Evolutionary conservation across 2,113 vertebrate genomes (phyloP).

Genomic region (Manacus vitellinus): DNA sequence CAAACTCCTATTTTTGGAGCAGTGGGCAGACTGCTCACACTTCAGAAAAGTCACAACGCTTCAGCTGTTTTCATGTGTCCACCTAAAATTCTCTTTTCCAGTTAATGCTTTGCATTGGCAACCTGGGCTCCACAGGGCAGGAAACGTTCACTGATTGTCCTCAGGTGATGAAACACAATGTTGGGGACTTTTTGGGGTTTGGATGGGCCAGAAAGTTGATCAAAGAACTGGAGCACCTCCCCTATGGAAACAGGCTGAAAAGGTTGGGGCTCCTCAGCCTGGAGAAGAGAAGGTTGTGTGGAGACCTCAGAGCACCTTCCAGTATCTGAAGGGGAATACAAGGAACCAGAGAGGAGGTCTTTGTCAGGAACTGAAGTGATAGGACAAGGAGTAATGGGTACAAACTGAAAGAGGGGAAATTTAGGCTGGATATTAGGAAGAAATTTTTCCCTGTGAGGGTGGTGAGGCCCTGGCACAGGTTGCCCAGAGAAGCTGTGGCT

Average conservation of each 20-base stretch:
- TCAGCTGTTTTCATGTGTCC: neutral
- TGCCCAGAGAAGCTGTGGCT: neutral
- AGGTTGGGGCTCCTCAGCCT: neutral
- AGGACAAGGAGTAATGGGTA: neutral
- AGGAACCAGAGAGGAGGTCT: neutral
- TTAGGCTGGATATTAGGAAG: neutral
- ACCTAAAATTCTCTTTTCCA: neutral
- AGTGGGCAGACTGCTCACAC: neutral
- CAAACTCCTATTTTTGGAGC: neutral
- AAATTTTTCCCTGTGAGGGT: neutral
- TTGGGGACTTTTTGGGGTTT: neutral
- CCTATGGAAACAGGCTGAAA: neutral
- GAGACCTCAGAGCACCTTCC: neutral
- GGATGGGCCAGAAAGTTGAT: neutral
- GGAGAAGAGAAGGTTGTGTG: neutral
- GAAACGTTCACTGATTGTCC: too few species aligned
- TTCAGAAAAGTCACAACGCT: rapidly evolving
- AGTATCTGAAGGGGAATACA: neutral
- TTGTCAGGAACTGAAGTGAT: neutral
- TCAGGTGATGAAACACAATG: rapidly evolving
- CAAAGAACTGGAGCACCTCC: neutral
- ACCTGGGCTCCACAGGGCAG: neutral
- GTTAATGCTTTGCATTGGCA: neutral
- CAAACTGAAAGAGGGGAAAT: neutral
- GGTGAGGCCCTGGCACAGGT: neutral